These are phyloP conservation scores for Phyllotreta striolata DNA, from an alignment of 2,888 invertebrate species.

Conservation along the genomic window DNA sequence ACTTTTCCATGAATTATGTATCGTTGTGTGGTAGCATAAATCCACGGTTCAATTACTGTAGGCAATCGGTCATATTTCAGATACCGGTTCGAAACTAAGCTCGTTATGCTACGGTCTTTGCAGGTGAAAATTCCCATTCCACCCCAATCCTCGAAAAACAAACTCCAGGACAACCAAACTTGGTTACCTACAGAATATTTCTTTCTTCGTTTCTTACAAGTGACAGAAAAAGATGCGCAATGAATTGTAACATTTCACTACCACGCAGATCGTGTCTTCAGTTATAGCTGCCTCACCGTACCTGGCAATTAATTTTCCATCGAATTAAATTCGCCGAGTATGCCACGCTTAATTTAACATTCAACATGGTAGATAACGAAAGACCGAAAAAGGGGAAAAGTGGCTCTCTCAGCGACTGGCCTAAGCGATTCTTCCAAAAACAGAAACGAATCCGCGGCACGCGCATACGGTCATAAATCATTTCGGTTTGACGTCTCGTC, in stretches of 20 bases:
- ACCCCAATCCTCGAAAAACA: background rate
- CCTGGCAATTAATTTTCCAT: no score
- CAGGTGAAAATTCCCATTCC: background rate
- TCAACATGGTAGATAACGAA: background rate
- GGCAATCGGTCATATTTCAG: conserved; percentile 45
- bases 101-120: conserved; percentile 6
- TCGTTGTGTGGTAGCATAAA: conserved; percentile 37
- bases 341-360: no score
- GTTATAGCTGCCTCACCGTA: no score
- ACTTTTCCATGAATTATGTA: conserved; percentile 36
- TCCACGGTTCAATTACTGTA: conserved; percentile 45
- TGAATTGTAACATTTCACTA: no score
- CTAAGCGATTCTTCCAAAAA: conserved; percentile 21
- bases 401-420: background rate
- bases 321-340: no score
- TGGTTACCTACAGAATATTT: no score
- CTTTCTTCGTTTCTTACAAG: no score
- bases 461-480: conserved; percentile 51
- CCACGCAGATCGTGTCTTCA: no score
- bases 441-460: conserved; percentile 47
- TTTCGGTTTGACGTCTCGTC: conserved; percentile 49
- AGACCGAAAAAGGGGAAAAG: background rate
- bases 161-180: no score
- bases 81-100: conserved; percentile 32
- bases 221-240: no score